A percentile compares a stretch with the other conserved stretches of the same genome.
These are phyloP conservation scores for Ptilorrhoa leucosticta DNA, from an alignment of 2,113 vertebrate species.

Conservation along the genomic window DNA sequence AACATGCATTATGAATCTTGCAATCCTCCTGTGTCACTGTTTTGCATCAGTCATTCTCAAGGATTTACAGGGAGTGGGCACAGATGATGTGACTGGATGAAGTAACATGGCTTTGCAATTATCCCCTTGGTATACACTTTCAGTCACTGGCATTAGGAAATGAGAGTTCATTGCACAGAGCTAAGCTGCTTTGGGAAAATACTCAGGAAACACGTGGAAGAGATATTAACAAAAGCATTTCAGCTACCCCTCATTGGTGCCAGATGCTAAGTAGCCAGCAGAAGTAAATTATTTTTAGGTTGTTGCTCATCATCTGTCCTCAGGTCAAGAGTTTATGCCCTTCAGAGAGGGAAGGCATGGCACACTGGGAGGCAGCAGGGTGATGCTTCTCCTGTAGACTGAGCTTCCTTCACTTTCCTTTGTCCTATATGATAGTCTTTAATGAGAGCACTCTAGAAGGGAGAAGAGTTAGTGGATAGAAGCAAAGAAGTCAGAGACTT, in stretches of 20 bases:
- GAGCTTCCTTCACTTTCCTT: background rate
- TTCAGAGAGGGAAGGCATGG: background rate
- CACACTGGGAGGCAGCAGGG: background rate
- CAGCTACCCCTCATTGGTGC: background rate
- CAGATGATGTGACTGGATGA: background rate
- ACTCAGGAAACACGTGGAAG: constrained; percentile 23
- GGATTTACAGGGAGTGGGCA: background rate
- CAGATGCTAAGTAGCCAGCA: constrained; percentile 13
- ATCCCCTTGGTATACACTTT: background rate
- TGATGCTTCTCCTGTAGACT: background rate
- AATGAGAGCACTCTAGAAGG: background rate
- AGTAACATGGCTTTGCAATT: constrained; percentile 11
- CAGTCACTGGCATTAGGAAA: constrained; percentile 25
- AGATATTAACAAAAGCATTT: constrained; percentile 19
- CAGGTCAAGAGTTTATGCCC: background rate
- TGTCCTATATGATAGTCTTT: background rate
- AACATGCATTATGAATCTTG: background rate
- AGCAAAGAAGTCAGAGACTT: background rate
- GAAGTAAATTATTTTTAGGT: background rate
- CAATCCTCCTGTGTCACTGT: background rate
- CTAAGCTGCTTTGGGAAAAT: constrained; percentile 58
- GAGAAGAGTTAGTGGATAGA: background rate
- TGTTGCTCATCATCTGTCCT: background rate
- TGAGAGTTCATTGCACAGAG: background rate
- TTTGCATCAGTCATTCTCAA: background rate